Evolutionary conservation across 1,140 invertebrate species (phyloP).

Genomic region (Amyelois transitella): DNA sequence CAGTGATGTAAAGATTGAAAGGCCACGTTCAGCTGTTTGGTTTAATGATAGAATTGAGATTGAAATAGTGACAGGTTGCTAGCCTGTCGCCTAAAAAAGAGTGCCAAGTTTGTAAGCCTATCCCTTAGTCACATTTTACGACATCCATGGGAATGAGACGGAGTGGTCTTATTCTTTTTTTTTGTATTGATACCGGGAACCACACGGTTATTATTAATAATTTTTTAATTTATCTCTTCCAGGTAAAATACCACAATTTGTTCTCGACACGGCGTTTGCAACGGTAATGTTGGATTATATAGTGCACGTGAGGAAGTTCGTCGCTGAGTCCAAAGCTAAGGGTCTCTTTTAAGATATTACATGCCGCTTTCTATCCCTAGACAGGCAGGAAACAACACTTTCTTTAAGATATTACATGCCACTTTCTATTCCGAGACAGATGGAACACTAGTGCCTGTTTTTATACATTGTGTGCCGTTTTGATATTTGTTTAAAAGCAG

Average conservation of each 20-base stretch:
- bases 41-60: too few relatives aligned
- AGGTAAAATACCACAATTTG: conserved; percentile 71
- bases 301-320: conserved; percentile 54
- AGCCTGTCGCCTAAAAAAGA: too few relatives aligned
- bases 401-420: conserved; percentile 20
- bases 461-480: background rate
- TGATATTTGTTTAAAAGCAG: too few relatives aligned
- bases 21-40: too few relatives aligned
- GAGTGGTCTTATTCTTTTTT: too few relatives aligned
- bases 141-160: too few relatives aligned
- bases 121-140: too few relatives aligned
- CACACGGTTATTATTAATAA: background rate
- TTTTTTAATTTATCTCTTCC: conserved; percentile 17
- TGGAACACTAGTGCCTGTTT: background rate
- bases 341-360: conserved; percentile 16
- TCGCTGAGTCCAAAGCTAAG: conserved; percentile 38
- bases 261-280: conserved; percentile 62
- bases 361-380: too few relatives aligned
- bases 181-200: too few relatives aligned
- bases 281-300: conserved; percentile 69
- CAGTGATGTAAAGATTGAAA: too few relatives aligned
- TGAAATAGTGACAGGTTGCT: too few relatives aligned
- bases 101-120: too few relatives aligned
- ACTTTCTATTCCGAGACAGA: background rate
- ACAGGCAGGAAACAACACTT: conserved; percentile 13